Evolutionary conservation across 2,797 vertebrate species (phyloP).

Genomic region (Nyctalus aviator): DNA sequence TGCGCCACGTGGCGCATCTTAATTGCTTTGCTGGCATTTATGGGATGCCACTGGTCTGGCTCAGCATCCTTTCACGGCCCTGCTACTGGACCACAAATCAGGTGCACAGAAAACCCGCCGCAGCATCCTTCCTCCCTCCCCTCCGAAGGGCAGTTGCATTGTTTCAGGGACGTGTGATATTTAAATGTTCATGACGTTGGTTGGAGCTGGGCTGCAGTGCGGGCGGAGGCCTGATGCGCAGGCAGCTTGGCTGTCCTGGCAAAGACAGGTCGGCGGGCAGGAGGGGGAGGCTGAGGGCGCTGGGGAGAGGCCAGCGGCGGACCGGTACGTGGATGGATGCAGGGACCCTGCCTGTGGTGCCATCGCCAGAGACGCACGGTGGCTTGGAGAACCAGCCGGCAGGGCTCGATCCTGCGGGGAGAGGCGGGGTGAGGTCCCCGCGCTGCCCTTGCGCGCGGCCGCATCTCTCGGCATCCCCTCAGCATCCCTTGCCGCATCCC

Average conservation of each 20-base stretch:
- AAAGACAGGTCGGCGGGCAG: slow-evolving; percentile 27
- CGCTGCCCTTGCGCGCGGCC: accelerated
- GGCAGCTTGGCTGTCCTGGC: background rate
- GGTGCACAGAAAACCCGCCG: slow-evolving; percentile 41
- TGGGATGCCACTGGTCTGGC: slow-evolving; percentile 66
- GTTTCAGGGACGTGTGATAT: slow-evolving; percentile 76
- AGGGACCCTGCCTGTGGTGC: slow-evolving; percentile 35
- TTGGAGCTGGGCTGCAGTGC: background rate
- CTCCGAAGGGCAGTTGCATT: slow-evolving; percentile 48
- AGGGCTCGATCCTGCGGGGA: background rate
- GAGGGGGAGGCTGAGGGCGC: background rate
- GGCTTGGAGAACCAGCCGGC: slow-evolving; percentile 5
- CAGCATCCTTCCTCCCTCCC: slow-evolving; percentile 28
- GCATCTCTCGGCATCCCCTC: accelerated
- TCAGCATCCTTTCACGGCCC: slow-evolving; percentile 64
- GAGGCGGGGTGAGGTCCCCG: background rate
- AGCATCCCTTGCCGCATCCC: too few species aligned
- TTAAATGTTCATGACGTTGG: slow-evolving; percentile 80
- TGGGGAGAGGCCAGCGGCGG: accelerated
- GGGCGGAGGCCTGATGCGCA: slow-evolving; percentile 16
- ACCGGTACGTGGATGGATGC: slow-evolving; percentile 26
- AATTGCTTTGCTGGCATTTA: slow-evolving; percentile 78
- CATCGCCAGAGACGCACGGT: slow-evolving; percentile 56
- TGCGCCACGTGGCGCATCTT: slow-evolving; percentile 71
- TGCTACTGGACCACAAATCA: slow-evolving; percentile 75